Evolutionary conservation across 2,113 vertebrate species (phyloP).

Genomic region (Meles meles): DNA sequence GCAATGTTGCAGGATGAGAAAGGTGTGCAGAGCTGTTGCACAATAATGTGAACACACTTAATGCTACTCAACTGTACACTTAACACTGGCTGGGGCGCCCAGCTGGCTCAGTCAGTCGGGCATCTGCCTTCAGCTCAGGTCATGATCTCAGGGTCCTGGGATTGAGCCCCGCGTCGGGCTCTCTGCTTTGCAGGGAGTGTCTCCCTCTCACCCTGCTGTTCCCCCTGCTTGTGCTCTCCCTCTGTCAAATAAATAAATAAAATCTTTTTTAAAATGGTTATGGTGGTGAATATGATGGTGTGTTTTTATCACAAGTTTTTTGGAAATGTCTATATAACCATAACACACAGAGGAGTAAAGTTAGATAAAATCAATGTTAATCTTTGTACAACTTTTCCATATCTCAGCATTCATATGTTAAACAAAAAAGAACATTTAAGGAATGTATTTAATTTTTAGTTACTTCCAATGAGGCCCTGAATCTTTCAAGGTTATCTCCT

Average conservation of each 20-base stretch:
- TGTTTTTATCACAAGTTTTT: not conserved
- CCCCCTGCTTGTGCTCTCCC: not conserved
- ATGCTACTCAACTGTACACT: not conserved
- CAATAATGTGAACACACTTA: not conserved
- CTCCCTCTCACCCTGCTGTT: too few species aligned
- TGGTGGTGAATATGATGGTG: not conserved
- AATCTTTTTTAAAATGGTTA: not conserved
- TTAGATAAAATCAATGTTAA: not conserved
- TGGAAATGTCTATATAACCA: not conserved
- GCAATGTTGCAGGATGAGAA: not conserved
- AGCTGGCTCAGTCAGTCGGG: too few species aligned
- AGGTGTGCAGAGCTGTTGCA: not conserved
- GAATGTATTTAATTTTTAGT: not conserved
- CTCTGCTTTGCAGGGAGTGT: accelerated
- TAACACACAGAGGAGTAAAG: not conserved
- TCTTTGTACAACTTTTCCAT: not conserved
- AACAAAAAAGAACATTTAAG: not conserved
- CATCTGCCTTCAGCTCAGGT: too few species aligned
- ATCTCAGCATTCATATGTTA: not conserved
- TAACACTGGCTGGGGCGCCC: too few species aligned
- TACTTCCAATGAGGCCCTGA: not conserved
- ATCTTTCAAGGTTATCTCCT: not conserved
- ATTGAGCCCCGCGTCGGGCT: too few species aligned
- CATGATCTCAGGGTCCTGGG: too few species aligned
- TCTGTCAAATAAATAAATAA: not conserved